phyloP scores from a whole-genome alignment of 2,888 invertebrate genomes.

The Acleris cristana region DNA sequence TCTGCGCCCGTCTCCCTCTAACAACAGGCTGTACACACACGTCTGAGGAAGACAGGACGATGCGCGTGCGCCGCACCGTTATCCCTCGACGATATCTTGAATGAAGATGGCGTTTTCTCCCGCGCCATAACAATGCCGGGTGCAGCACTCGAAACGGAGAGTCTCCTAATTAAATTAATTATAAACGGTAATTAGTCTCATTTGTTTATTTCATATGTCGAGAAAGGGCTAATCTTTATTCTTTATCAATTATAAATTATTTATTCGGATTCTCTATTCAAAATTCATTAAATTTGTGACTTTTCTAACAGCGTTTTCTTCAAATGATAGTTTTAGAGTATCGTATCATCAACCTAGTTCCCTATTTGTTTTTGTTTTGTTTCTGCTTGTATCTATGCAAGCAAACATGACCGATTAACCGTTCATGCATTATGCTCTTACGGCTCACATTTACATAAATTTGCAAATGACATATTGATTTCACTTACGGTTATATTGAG shows the following conservation, averaged over 20 bases:
- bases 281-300: too few relatives aligned
- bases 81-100: constrained; percentile 81
- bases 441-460: constrained; percentile 18
- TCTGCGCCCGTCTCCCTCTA: constrained; percentile 60
- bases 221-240: neutral
- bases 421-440: constrained; percentile 12
- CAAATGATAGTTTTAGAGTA: too few relatives aligned
- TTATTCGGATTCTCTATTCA: too few relatives aligned
- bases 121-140: constrained; percentile 79
- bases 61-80: constrained; percentile 80
- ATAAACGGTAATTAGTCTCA: constrained; percentile 51
- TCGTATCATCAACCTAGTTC: too few relatives aligned
- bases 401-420: neutral
- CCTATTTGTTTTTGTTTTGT: neutral
- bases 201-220: constrained; percentile 13
- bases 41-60: constrained; percentile 50
- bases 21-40: neutral
- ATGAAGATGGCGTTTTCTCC: constrained; percentile 83
- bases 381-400: neutral
- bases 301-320: too few relatives aligned
- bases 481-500: constrained; percentile 18
- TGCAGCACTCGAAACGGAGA: constrained; percentile 66
- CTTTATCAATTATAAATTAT: neutral
- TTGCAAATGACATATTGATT: constrained; percentile 19
- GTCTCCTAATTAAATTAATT: constrained; percentile 63